A percentile compares a stretch with the other conserved stretches of the same genome.
Conservation (phyloP, 2,797 vertebrate genomes). For the Lemur catta region DNA sequence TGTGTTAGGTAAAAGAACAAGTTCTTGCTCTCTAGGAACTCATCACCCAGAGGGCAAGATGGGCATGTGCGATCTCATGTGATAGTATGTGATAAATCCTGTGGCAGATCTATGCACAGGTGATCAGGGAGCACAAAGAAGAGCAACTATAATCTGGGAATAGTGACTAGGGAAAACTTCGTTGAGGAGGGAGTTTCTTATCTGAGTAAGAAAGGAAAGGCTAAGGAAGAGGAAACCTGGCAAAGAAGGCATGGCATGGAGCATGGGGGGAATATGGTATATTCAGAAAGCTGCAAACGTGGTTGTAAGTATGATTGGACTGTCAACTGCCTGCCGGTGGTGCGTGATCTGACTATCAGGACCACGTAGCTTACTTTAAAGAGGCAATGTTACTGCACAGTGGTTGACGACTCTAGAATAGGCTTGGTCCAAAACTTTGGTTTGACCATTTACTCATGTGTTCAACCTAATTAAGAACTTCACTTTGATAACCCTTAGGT, state of each 20-base stretch:
- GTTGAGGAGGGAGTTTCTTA: not conserved
- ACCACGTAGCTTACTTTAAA: not conserved
- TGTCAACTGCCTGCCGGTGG: not conserved
- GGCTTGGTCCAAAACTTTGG: not conserved
- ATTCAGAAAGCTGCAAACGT: not conserved
- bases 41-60: not conserved
- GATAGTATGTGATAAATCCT: not conserved
- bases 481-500: not conserved
- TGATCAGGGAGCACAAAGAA: not conserved
- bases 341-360: not conserved
- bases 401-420: not conserved
- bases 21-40: not conserved
- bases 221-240: not conserved
- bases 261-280: not conserved
- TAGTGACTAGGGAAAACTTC: not conserved
- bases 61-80: not conserved
- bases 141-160: not conserved
- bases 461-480: constrained; percentile 24
- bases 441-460: not conserved
- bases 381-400: not conserved
- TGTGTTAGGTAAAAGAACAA: not conserved
- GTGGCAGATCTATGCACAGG: accelerated
- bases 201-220: not conserved
- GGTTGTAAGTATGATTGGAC: not conserved
- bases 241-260: not conserved